Conservation (phyloP, 2,113 vertebrate species). For the Rhynchomys soricoides region DNA sequence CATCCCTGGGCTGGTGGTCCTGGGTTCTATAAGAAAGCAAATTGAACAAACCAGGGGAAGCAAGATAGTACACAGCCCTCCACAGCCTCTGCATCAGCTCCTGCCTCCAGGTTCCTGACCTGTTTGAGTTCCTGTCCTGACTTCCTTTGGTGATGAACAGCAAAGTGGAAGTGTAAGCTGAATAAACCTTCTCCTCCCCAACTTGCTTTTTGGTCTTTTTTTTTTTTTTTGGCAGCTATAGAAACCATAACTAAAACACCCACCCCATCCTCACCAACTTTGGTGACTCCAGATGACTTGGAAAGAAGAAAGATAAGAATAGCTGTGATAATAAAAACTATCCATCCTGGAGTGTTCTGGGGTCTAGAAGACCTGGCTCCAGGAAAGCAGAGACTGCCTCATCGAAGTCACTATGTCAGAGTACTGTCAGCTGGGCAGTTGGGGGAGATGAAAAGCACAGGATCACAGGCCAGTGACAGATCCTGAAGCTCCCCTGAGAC, state of each 20-base stretch:
- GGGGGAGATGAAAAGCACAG: not conserved
- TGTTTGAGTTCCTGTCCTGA: not conserved
- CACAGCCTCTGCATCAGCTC: not conserved
- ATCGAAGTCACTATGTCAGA: not conserved
- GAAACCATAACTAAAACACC: not conserved
- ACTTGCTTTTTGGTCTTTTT: not conserved
- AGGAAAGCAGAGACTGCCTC: not conserved
- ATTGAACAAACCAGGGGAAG: not conserved
- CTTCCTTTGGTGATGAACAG: not conserved
- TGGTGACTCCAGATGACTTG: not conserved
- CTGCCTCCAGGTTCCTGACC: not conserved
- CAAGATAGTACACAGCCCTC: not conserved
- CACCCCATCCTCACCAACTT: not conserved
- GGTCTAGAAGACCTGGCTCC: not conserved
- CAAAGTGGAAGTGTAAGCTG: not conserved
- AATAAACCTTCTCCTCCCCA: not conserved
- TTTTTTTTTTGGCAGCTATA: not conserved
- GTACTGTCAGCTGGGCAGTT: rapidly evolving
- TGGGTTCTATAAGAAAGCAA: not conserved
- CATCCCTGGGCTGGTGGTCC: not conserved
- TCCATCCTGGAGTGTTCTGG: rapidly evolving
- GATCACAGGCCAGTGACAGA: no score
- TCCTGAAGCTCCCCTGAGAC: not conserved
- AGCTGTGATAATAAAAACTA: rapidly evolving
- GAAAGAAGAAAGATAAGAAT: not conserved